Evolutionary conservation across 2,113 vertebrate species (phyloP).

Genomic region (Pachypanchax playfairii): DNA sequence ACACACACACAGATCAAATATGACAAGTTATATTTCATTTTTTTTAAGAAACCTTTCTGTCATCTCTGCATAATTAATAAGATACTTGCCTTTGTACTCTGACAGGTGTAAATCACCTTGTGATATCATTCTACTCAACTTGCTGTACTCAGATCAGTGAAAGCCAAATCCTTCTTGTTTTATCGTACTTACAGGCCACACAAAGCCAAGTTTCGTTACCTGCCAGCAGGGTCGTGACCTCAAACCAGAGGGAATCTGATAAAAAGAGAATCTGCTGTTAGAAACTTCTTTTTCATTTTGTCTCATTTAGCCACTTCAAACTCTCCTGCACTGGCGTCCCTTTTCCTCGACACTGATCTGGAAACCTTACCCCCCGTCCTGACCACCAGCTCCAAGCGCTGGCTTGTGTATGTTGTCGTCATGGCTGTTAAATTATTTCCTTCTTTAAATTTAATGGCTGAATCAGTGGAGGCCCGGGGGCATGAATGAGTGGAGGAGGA

Average conservation of each 20-base stretch:
- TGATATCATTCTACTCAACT: neutral
- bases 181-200: neutral
- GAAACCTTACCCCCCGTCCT: constrained; percentile 21
- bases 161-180: neutral
- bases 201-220: constrained; percentile 5
- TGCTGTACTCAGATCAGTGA: too few relatives aligned
- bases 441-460: constrained; percentile 57
- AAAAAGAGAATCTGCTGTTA: constrained; percentile 47
- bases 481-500: constrained; percentile 67
- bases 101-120: too few relatives aligned
- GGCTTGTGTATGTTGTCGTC: constrained; percentile 20
- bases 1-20: too few relatives aligned
- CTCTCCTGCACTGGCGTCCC: constrained; percentile 21
- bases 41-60: too few relatives aligned
- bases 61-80: too few relatives aligned
- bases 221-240: constrained; percentile 42
- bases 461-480: constrained; percentile 56
- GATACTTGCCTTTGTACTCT: too few relatives aligned
- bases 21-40: too few relatives aligned
- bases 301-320: constrained; percentile 17
- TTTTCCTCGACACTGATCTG: neutral
- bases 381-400: constrained; percentile 29
- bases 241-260: constrained; percentile 46
- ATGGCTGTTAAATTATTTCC: constrained; percentile 52
- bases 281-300: neutral